Evolutionary conservation across 2,888 invertebrate species (phyloP).

Genomic region (Nomada flava): DNA sequence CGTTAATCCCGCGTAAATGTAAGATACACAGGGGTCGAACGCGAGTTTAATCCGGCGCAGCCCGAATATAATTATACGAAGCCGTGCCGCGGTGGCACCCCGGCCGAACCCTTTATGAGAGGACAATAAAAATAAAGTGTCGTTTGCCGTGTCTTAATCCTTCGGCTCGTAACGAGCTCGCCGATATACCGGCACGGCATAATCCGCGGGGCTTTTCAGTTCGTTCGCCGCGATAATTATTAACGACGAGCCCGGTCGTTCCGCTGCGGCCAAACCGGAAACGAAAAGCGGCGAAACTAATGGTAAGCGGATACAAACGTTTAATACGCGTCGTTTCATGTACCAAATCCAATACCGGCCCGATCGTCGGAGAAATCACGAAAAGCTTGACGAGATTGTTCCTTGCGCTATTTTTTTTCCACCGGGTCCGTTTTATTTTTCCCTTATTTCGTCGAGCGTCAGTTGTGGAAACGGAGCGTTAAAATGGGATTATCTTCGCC

Average conservation of each 20-base stretch:
- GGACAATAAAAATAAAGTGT: slow-evolving; percentile 49
- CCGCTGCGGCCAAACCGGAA: slow-evolving; percentile 11
- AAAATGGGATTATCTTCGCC: background rate
- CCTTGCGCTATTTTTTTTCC: background rate
- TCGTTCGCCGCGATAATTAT: slow-evolving; percentile 66
- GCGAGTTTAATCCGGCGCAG: slow-evolving; percentile 36
- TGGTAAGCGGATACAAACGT: slow-evolving; percentile 63
- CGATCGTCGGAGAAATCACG: slow-evolving; percentile 16
- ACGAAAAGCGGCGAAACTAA: slow-evolving; percentile 62
- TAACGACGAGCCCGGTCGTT: slow-evolving; percentile 56
- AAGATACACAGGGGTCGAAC: slow-evolving; percentile 30
- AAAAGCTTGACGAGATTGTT: background rate
- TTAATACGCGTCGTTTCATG: slow-evolving; percentile 57
- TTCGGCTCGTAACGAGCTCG: slow-evolving; percentile 50
- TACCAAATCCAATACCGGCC: slow-evolving; percentile 35
- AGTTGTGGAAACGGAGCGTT: background rate
- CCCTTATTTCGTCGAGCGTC: too few species aligned
- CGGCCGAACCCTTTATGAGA: background rate
- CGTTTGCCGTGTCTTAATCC: slow-evolving; percentile 59
- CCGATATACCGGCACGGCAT: slow-evolving; percentile 45
- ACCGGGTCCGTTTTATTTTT: background rate
- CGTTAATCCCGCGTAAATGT: slow-evolving; percentile 23
- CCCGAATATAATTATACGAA: slow-evolving; percentile 32
- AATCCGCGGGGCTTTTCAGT: slow-evolving; percentile 62
- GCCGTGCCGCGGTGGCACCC: background rate